Base-by-base conservation (phyloP, 2,888 invertebrate species). In the Athalia circularis region DNA sequence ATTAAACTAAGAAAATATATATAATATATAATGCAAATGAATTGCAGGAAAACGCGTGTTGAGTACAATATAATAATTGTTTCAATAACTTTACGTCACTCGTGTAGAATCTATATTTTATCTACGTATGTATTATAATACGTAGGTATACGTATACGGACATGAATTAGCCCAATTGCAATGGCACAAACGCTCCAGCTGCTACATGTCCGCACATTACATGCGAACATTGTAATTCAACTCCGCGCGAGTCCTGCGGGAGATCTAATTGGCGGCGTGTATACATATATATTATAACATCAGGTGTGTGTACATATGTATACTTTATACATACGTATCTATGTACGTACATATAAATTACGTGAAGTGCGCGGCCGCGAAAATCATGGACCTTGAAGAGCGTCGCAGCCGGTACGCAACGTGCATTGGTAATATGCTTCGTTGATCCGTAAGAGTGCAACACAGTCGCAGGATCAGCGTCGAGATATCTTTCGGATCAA, bases 141-240 rank as follows among this genome's bases (percentile, higher is more conserved):
- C 29, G 29, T 29, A 29, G n/a, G n/a, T 29, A 29, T 29, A 29
- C 1, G 6, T 8, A 29, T 8, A 65, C 59, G 48, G 65, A 48
- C 7, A 13, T 15, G 15, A 65, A 65, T 65, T 47, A 65, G 13
- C 47, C 15, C 48, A 48, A 29, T 29, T 1, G 29, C 29, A 29
- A 29, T 29, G 2, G 29, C 29, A 29, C 29, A 29, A 29, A 29
- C 29, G 29, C 29, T 29, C 29, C 29, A 29, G 29, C 29, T 29
- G 29, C 29, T 29, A 29, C 29, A 29, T 29, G 29, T 29, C 29
- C 29, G 29, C 2, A 29, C 29, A 29, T 29, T 29, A 48, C 65
- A 65, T 65, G n/a, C n/a, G 52, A 50, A 29, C 68, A 52, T 68
- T 54, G 68, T 68, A 68, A 68, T 68, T 52, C 68, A 52, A 68